phyloP scores from a whole-genome alignment of 1,140 invertebrate genomes.

The Drosophila varians region DNA sequence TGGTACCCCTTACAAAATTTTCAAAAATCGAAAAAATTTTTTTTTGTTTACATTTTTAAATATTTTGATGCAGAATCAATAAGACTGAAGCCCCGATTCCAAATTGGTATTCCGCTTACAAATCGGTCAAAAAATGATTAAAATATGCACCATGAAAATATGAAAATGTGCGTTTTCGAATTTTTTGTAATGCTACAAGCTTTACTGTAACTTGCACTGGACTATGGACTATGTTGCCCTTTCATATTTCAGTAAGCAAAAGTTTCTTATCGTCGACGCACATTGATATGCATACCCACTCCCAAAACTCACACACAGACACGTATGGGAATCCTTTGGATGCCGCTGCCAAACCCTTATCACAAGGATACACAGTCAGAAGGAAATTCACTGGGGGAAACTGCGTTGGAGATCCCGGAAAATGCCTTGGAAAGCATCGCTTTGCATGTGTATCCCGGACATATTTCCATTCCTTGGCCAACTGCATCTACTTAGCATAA shows the following conservation, averaged over 20 bases:
- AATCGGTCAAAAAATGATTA: too few relatives aligned
- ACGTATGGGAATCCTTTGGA: constrained; percentile 43
- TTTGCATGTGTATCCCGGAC: constrained; percentile 59
- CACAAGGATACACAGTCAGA: constrained; percentile 27
- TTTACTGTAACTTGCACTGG: constrained; percentile 11
- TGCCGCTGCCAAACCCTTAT: constrained; percentile 65
- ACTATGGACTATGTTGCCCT: background rate
- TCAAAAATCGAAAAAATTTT: too few relatives aligned
- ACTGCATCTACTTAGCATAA: constrained; percentile 79
- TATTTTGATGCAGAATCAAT: too few relatives aligned
- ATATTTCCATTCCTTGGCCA: constrained; percentile 31
- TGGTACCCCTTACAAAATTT: too few relatives aligned
- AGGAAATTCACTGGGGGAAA: constrained; percentile 2
- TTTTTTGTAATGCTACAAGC: too few relatives aligned
- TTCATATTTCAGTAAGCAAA: constrained; percentile 32
- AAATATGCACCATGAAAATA: too few relatives aligned
- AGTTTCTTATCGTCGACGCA: constrained; percentile 42
- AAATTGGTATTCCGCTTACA: too few relatives aligned
- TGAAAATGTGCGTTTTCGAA: too few relatives aligned
- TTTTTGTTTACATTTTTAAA: too few relatives aligned
- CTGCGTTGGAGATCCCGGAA: constrained; percentile 1
- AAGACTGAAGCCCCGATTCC: too few relatives aligned
- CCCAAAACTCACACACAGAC: constrained; percentile 7
- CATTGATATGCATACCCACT: constrained; percentile 58
- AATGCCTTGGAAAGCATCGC: constrained; percentile 35